Evolutionary conservation across 1,140 invertebrate species (phyloP), one percentile per base, ranked within the genome.

Genomic region (Drosophila ogumai): DNA sequence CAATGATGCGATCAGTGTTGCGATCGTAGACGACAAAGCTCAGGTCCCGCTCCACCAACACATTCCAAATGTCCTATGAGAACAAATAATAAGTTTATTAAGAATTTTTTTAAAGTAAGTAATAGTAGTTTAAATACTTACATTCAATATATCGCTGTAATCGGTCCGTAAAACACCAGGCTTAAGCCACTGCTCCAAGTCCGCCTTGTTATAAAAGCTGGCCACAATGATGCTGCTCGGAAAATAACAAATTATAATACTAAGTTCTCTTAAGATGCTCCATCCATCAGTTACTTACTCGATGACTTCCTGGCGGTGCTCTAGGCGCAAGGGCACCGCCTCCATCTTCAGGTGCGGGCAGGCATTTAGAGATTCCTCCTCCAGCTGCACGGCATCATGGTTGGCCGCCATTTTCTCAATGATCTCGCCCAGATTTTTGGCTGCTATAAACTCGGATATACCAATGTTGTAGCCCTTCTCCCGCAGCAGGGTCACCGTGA

Each of bases 151-250:
- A 17, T 94, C 94, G 19, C 92, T 93, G 91, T 97, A 97, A 91
- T 97, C 96, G 3, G 92, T 85, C 7, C 93, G 93, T 31, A 93
- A 92, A 17, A 96, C 95, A 32, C 95, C 94, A 13, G 95, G 95
- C 59, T 95, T 94, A 10, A 96, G 81, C 94, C 95, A 97, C 87
- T 95, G 94, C 88, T 97, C 97, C 72, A 98, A 88, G 86, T 98
- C 96, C 1, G 96, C 96, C 93, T 97, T 97, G 73, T 95, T 94
- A 88, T 96, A 96, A 90, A 98, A 98, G 92, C 97, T 97, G 9
- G 95, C 94, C 1, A 95, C 95, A 46, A 97, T 96, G 91, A 97
- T 97, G 28, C 96, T 97, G 87, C 9, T 93, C 93, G 50, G 5
- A n/a, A 25, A n/a, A 41, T 25, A 0, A 6, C 1, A 10, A 1